A percentile compares a stretch with the other conserved stretches of the same genome.
phyloP scores from a whole-genome alignment of 2,797 vertebrate genomes.

The Sebastes hubbsi region DNA sequence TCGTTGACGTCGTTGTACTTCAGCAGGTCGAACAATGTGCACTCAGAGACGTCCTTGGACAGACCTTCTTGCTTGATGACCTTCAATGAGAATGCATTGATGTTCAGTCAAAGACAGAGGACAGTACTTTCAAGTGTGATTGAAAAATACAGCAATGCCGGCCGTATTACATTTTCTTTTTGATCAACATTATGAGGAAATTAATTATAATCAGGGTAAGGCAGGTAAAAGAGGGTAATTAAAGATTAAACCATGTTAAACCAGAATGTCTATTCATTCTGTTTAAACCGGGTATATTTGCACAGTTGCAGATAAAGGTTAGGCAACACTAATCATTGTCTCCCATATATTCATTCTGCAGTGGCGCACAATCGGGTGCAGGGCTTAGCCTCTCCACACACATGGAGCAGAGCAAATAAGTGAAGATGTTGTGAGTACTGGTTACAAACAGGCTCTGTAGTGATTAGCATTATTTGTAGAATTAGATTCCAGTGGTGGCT shows the following conservation, averaged over 20 bases:
- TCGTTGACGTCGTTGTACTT: conserved; percentile 91
- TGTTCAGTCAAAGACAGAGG: background rate
- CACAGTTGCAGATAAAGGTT: background rate
- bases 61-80: conserved; percentile 94
- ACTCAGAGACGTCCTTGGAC: conserved; percentile 86
- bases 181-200: background rate
- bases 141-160: background rate
- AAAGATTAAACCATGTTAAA: too few relatives aligned
- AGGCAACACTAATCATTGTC: background rate
- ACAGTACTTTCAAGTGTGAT: background rate
- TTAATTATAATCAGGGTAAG: background rate
- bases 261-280: background rate
- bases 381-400: too few relatives aligned
- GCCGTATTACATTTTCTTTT: background rate
- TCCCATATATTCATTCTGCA: background rate
- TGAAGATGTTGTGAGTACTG: background rate
- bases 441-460: background rate
- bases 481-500: background rate
- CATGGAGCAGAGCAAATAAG: background rate
- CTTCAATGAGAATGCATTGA: conserved; percentile 59
- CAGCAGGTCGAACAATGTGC: conserved; percentile 93
- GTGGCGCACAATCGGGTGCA: background rate
- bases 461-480: background rate
- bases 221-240: too few relatives aligned
- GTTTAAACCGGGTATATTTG: background rate